A percentile compares a stretch with the other conserved stretches of the same genome.
These are phyloP conservation scores for Podarcis cretensis DNA, from an alignment of 2,113 vertebrate genomes.

Conservation along the genomic window DNA sequence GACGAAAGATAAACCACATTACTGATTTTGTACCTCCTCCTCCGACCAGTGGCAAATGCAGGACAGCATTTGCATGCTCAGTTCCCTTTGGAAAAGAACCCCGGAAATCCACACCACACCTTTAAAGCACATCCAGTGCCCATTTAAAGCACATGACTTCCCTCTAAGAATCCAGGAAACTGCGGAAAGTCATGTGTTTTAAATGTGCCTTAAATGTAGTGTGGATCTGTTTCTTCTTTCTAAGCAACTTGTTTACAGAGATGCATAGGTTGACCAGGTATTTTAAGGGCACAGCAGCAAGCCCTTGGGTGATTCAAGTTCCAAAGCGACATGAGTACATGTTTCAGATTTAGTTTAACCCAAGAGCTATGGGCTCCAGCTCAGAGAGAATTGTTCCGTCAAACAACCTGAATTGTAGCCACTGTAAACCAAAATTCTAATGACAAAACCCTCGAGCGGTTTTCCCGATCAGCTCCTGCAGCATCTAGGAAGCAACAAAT, in stretches of 20 bases:
- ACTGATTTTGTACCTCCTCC: neutral
- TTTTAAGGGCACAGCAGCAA: neutral
- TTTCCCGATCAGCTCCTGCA: neutral
- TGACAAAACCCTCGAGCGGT: too few relatives aligned
- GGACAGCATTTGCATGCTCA: neutral
- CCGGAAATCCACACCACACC: neutral
- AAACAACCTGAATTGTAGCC: neutral
- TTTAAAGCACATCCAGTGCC: too few relatives aligned
- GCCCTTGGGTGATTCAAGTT: neutral
- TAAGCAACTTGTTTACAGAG: neutral
- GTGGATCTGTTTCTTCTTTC: neutral
- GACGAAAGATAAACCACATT: too few relatives aligned
- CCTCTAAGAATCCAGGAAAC: too few relatives aligned
- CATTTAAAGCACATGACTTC: too few relatives aligned
- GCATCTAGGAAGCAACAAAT: neutral
- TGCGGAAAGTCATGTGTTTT: too few relatives aligned
- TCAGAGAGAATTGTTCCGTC: neutral
- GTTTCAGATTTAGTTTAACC: slow-evolving; percentile 11
- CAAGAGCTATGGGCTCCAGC: neutral
- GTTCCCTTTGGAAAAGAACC: neutral
- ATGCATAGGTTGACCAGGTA: neutral
- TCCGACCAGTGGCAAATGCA: neutral
- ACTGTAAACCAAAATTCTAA: neutral
- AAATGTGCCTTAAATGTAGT: too few relatives aligned
- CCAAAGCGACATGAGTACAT: neutral